These are phyloP conservation scores for Drosophila aff. DNA, from an alignment of 1,140 invertebrate genomes.

Conservation along the genomic window DNA sequence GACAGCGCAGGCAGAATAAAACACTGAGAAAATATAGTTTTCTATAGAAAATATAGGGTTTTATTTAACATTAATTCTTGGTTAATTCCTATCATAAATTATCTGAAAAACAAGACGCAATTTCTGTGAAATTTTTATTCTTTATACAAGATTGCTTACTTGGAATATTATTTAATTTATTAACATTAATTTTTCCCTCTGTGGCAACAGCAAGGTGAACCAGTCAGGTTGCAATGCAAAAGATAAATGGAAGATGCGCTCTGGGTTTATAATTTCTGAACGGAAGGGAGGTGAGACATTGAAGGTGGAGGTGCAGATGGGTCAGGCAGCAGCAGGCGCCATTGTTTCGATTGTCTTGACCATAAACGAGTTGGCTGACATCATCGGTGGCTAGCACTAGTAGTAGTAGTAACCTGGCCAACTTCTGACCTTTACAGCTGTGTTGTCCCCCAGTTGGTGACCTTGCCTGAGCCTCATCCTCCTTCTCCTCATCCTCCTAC, in stretches of 20 bases:
- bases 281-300: neutral
- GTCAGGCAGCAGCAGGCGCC: conserved; percentile 42
- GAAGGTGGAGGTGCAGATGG: conserved; percentile 1
- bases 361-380: conserved; percentile 62
- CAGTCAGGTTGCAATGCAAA: conserved; percentile 64
- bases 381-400: conserved; percentile 40
- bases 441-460: conserved; percentile 27
- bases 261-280: conserved; percentile 20
- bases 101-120: too few species aligned
- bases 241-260: conserved; percentile 75
- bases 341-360: conserved; percentile 67
- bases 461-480: conserved; percentile 38
- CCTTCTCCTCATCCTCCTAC: conserved; percentile 6
- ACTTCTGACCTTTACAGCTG: conserved; percentile 72
- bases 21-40: neutral
- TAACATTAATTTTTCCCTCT: neutral
- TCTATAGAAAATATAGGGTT: neutral
- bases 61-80: neutral
- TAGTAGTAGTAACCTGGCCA: conserved; percentile 40
- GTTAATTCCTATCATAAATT: too few species aligned
- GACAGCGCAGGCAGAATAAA: conserved; percentile 27
- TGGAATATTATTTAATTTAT: too few species aligned
- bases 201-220: conserved; percentile 61
- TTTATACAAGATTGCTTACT: neutral
- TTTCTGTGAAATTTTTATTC: too few species aligned